Conservation (phyloP, 2,113 vertebrate genomes). For the Otolemur garnettii region DNA sequence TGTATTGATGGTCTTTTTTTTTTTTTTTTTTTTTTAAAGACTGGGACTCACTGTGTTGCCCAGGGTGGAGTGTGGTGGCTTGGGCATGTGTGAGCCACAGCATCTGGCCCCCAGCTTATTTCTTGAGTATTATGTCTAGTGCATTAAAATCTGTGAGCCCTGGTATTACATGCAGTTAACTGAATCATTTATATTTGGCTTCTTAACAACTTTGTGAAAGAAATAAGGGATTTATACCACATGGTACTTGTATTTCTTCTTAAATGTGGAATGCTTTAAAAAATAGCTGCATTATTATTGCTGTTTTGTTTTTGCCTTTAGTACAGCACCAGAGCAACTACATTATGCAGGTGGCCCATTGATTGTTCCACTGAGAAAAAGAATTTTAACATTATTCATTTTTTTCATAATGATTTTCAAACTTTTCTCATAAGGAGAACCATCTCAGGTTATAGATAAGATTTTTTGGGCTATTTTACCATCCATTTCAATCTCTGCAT, state of each 20-base stretch:
- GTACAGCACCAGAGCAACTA: not conserved
- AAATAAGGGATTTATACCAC: not conserved
- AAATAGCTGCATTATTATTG: not conserved
- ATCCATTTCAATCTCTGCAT: not conserved
- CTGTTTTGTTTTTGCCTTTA: not conserved
- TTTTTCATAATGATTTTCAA: not conserved
- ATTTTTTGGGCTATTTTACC: not conserved
- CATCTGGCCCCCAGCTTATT: too few species aligned
- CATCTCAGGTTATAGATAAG: not conserved
- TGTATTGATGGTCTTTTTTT: too few species aligned
- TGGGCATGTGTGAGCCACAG: too few species aligned
- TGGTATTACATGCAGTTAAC: not conserved
- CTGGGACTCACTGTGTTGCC: too few species aligned
- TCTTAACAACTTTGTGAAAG: slow-evolving; percentile 49
- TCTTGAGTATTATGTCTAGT: not conserved
- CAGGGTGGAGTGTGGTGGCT: too few species aligned
- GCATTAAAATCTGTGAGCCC: slow-evolving; percentile 42
- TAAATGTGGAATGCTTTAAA: slow-evolving; percentile 41
- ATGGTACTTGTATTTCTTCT: slow-evolving; percentile 32
- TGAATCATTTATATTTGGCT: not conserved
- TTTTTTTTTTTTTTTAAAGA: too few species aligned
- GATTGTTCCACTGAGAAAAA: slow-evolving; percentile 10
- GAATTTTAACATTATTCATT: not conserved
- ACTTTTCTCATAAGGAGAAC: not conserved
- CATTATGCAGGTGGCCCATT: not conserved